Evolutionary conservation across 2,888 invertebrate species (phyloP), one percentile per base, ranked within the genome.

Genomic region (Eugnorisma glareosa): DNA sequence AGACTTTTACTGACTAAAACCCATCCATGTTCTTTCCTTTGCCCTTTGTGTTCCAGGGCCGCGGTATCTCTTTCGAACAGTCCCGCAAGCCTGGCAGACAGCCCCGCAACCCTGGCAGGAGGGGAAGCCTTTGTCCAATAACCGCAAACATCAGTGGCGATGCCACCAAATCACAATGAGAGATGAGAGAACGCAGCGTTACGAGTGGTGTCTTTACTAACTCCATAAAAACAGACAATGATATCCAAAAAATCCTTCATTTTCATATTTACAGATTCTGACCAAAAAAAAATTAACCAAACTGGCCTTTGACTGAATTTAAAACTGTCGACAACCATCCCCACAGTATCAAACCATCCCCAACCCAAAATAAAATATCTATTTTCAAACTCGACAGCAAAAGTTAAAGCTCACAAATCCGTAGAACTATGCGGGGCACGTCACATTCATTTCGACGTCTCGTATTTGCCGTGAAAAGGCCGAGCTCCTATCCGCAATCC

Each of bases 361-460:
- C 1, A 57, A 43, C 18, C 24, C n/a, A 57, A 31, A 59, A 35
- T 43, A 54, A 45, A 35, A 40, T 35, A 37, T 21, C 24, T 45
- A 31, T 64, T 57, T 80, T 40, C 18, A n/a, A 54, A n/a, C 31
- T 45, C 63, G 48, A 31, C 28, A 35, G 31, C 40, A 57, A 73
- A 51, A 73, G 15, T 54, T 13, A 40, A 70, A 28, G 21, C 40
- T 43, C 15, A 28, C 35, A 54, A 72, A 54, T 80, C 24, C 51
- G n/a, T 63, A 45, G 15, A 80, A 77, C n/a, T 64, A 81, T 81
- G 73, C 54, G 13, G 21, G 28, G 15, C 73, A 54, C 13, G 54
- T 57, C 73, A 45, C n/a, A 37, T 81, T 73, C 10, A 64, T 72
- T 73, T 63, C 18, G 15, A 15, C 35, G 72, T 45, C n/a, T 64